These are phyloP conservation scores for Acleris laterana DNA, from an alignment of 2,888 invertebrate species.

Conservation along the genomic window DNA sequence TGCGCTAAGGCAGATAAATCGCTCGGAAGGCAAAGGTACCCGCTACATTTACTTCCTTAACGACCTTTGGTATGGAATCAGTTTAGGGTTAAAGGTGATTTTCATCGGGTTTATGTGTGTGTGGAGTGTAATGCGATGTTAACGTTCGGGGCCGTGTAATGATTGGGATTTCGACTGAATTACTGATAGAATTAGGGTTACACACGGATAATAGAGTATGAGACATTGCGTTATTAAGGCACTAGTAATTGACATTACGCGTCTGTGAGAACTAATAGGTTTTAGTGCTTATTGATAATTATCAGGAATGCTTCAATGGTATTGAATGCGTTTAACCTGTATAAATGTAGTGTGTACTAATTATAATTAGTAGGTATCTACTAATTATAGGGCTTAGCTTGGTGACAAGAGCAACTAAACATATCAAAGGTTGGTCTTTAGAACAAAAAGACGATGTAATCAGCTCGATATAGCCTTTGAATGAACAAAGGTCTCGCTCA, in stretches of 20 bases:
- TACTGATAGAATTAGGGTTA: constrained; percentile 23
- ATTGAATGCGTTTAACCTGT: too few species aligned
- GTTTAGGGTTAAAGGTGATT: constrained; percentile 78
- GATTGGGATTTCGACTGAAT: constrained; percentile 36
- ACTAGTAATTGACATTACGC: constrained; percentile 22
- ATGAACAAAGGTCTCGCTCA: constrained; percentile 48
- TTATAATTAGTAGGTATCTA: too few species aligned
- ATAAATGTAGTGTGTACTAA: too few species aligned
- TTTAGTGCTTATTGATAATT: too few species aligned
- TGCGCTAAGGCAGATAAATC: constrained; percentile 64
- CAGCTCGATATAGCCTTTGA: constrained; percentile 12
- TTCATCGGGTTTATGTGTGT: constrained; percentile 48
- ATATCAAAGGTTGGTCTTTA: neutral
- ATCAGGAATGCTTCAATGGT: too few species aligned
- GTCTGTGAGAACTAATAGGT: constrained; percentile 27
- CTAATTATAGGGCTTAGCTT: too few species aligned
- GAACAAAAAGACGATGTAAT: neutral
- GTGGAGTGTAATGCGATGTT: constrained; percentile 19
- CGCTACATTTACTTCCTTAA: constrained; percentile 80
- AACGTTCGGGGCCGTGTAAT: constrained; percentile 19
- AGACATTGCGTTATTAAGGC: constrained; percentile 10
- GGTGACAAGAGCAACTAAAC: too few species aligned
- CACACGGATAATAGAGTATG: constrained; percentile 4
- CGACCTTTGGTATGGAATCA: constrained; percentile 75
- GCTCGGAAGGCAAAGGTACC: constrained; percentile 65